Percentiles rank a stretch among this genome's conserved stretches.
These are phyloP conservation scores for Archips crataeganus DNA, from an alignment of 2,888 invertebrate genomes.

Conservation along the genomic window DNA sequence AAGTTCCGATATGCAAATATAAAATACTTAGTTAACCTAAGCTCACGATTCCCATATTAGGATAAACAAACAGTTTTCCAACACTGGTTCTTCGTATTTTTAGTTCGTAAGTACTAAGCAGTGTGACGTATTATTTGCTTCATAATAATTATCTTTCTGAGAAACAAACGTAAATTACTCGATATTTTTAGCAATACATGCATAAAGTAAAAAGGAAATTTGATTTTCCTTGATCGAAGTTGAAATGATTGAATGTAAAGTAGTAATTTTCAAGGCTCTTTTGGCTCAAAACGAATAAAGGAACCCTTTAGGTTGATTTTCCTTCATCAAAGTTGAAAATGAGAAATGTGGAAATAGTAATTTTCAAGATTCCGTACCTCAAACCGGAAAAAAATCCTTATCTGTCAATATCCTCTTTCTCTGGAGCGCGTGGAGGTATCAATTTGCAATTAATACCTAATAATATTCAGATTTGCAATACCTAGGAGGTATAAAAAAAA, in stretches of 20 bases:
- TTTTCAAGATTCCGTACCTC: too few relatives aligned
- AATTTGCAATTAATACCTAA: too few relatives aligned
- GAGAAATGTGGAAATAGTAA: too few relatives aligned
- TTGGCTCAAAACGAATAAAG: too few relatives aligned
- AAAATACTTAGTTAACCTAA: neutral
- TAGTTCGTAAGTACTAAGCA: neutral
- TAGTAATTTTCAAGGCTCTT: too few relatives aligned
- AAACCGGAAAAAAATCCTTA: too few relatives aligned
- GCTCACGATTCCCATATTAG: neutral
- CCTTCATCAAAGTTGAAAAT: too few relatives aligned
- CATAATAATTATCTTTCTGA: conserved; percentile 27
- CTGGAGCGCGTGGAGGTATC: too few relatives aligned
- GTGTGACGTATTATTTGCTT: conserved; percentile 23
- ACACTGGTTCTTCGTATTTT: neutral
- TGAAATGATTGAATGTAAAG: neutral
- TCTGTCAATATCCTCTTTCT: too few relatives aligned
- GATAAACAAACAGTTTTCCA: neutral
- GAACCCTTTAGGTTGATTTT: too few relatives aligned
- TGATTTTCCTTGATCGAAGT: neutral
- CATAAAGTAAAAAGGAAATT: neutral
- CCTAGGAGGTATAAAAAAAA: too few relatives aligned
- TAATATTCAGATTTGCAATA: too few relatives aligned
- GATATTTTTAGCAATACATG: conserved; percentile 20
- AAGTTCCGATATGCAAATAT: neutral
- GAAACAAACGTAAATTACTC: conserved; percentile 14